phyloP scores from a whole-genome alignment of 2,113 vertebrate species.

The Manacus vitellinus region DNA sequence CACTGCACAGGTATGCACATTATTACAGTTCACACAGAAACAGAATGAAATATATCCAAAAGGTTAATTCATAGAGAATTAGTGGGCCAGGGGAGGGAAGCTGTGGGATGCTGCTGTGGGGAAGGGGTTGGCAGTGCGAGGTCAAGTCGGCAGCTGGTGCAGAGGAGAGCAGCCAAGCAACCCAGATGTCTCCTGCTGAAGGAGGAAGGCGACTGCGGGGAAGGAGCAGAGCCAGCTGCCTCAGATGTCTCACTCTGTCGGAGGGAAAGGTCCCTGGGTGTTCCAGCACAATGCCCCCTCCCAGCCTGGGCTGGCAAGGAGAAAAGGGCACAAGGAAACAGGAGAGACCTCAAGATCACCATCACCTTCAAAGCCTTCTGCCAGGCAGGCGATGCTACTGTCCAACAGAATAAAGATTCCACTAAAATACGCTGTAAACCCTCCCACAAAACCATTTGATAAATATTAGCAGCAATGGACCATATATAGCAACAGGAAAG shows the following conservation, averaged over 20 bases:
- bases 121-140: not conserved
- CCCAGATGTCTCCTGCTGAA: not conserved
- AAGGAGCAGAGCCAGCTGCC: not conserved
- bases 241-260: accelerated
- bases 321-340: not conserved
- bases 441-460: not conserved
- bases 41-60: not conserved
- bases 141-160: not conserved
- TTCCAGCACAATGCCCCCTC: not conserved
- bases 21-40: not conserved
- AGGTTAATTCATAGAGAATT: not conserved
- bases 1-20: accelerated
- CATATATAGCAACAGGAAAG: not conserved
- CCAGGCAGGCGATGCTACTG: not conserved
- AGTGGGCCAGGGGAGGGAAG: not conserved
- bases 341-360: not conserved
- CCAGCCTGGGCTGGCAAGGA: not conserved
- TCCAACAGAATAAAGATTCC: not conserved
- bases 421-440: not conserved
- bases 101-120: accelerated
- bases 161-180: not conserved
- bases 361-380: not conserved
- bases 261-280: not conserved
- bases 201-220: not conserved
- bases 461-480: not conserved